phyloP scores from a whole-genome alignment of 2,797 vertebrate species.

The Melanitta fusca region DNA sequence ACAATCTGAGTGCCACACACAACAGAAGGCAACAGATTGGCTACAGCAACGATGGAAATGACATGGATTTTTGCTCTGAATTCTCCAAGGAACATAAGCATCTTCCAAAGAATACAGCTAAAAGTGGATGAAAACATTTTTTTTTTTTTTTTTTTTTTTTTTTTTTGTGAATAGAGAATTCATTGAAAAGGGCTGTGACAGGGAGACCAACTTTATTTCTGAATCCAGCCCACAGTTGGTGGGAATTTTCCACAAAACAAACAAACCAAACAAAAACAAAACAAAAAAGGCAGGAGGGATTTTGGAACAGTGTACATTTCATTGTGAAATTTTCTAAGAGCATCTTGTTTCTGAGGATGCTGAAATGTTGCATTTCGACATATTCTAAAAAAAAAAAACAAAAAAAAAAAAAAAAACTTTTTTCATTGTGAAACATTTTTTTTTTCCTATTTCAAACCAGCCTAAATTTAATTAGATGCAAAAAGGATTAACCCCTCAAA shows the following conservation, averaged over 20 bases:
- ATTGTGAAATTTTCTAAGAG: slow-evolving; percentile 65
- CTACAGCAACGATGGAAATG: not conserved
- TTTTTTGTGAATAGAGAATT: slow-evolving; percentile 49
- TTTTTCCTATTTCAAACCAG: not conserved
- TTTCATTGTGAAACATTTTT: slow-evolving; percentile 38
- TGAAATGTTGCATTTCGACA: slow-evolving; percentile 62
- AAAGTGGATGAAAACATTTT: not conserved
- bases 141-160: not conserved
- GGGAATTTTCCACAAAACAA: slow-evolving; percentile 52
- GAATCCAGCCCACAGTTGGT: slow-evolving; percentile 21
- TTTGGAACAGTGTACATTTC: slow-evolving; percentile 39
- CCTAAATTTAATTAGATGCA: slow-evolving; percentile 26
- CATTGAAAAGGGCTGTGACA: slow-evolving; percentile 55
- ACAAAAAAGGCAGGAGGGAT: slow-evolving; percentile 31
- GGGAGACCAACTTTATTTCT: not conserved
- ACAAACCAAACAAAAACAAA: slow-evolving; percentile 30
- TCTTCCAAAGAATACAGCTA: slow-evolving; percentile 13
- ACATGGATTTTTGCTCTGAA: not conserved
- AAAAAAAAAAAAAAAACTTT: not conserved
- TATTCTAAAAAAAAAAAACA: slow-evolving; percentile 23
- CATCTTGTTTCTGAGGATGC: slow-evolving; percentile 46
- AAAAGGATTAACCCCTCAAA: slow-evolving; percentile 26
- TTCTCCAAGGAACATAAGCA: not conserved
- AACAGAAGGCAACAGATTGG: not conserved
- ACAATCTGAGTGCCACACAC: not conserved